phyloP scores from a whole-genome alignment of 2,888 invertebrate genomes.

The Aphelenchoides bicaudatus region DNA sequence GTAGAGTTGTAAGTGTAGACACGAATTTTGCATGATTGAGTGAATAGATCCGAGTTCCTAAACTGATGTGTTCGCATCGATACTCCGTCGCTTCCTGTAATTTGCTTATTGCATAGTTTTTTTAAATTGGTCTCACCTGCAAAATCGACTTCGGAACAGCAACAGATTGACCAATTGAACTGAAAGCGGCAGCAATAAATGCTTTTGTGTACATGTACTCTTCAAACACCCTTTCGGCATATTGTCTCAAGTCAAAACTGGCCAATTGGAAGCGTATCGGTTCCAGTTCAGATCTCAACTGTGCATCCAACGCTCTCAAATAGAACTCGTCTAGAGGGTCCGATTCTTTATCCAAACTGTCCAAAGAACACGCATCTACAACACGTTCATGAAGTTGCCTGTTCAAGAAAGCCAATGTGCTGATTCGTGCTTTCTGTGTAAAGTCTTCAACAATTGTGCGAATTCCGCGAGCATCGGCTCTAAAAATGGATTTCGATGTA shows the following conservation, averaged over 20 bases:
- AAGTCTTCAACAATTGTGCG: slow-evolving; percentile 30
- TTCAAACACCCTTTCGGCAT: slow-evolving; percentile 29
- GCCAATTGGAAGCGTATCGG: slow-evolving; percentile 15
- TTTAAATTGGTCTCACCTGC: too few relatives aligned
- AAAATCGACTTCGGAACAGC: slow-evolving; percentile 25
- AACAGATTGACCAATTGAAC: slow-evolving; percentile 17
- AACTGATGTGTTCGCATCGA: slow-evolving; percentile 32
- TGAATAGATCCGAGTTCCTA: slow-evolving; percentile 33
- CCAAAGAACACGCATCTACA: background rate
- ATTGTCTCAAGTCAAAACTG: slow-evolving; percentile 26
- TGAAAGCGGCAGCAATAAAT: slow-evolving; percentile 30
- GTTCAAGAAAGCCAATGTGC: slow-evolving; percentile 29
- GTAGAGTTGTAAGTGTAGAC: slow-evolving; percentile 15
- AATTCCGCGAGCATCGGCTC: background rate
- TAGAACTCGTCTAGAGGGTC: slow-evolving; percentile 21
- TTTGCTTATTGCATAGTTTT: slow-evolving; percentile 26
- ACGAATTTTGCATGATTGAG: slow-evolving; percentile 12
- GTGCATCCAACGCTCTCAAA: slow-evolving; percentile 14
- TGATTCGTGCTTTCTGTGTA: slow-evolving; percentile 21
- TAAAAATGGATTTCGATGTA: too few relatives aligned
- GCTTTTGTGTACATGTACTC: slow-evolving; percentile 36
- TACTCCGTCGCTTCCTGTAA: slow-evolving; percentile 32
- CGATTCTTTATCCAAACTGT: background rate
- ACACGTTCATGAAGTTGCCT: slow-evolving; percentile 21
- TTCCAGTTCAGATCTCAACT: slow-evolving; percentile 1